Evolutionary conservation across 2,113 vertebrate species (phyloP), one percentile per base, ranked within the genome.

Genomic region (Brevimyrus niger): DNA sequence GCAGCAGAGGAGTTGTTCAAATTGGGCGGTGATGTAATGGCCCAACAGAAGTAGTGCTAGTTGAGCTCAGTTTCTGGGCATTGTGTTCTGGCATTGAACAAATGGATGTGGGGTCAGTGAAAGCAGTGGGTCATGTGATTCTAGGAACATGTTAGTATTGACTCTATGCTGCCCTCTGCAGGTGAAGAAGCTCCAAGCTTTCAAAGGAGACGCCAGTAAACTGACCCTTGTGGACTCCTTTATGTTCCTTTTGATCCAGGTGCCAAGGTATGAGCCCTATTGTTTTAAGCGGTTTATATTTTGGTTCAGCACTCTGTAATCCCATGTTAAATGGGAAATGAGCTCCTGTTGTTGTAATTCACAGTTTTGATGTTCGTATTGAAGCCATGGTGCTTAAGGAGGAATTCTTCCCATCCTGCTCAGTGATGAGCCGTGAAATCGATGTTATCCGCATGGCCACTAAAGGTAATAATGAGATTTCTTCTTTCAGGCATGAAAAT

Each of bases 211-310:
- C 89, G 92, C 96, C 88, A 95, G 95, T 94, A 99, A 98, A 95
- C 96, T 99, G 93, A 97, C 97, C 76, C 96, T 98, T 94, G 97
- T 97, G 0, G 98, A 99, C 93, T 98, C 96, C 92, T 99, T 99
- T 95, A 97, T 99, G 96, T 96, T 96, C 92, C 94, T 95, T 89
- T 92, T 99, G 94, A 98, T 99, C 95, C 97, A 96, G 94, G 97
- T 99, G 94, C 98, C 98, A 95, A 96, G 97, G 98, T 99, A 95
- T 96, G 97, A 90, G 89, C 89, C 88, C 15, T 35, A 3, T 19
- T 23, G 3, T 65, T 50, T 17, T 46, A 21, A 47, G n/a, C 10
- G 6, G 10, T 88, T 47, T 76, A 44, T 48, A 31, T 31, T 3
- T 27, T 19, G 21, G 46, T 88, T n/a, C 17, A 31, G 6, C 38